These are phyloP conservation scores for Salvelinus fontinalis DNA, from an alignment of 2,113 vertebrate genomes.

Conservation along the genomic window DNA sequence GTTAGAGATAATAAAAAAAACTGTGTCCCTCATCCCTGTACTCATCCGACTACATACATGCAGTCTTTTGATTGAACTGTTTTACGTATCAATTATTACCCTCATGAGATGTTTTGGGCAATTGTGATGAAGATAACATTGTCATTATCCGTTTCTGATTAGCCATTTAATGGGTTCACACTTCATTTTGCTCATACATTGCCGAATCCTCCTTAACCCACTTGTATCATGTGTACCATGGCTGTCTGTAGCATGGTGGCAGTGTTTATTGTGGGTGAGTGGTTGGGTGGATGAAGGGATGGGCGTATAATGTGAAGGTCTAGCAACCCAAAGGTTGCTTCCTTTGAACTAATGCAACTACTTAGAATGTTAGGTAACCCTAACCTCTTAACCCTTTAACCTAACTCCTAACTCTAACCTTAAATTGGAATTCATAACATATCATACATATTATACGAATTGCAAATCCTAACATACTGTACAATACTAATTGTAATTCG, in stretches of 20 bases:
- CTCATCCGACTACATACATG: neutral
- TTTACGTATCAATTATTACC: slow-evolving; percentile 15
- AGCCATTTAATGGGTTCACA: slow-evolving; percentile 63
- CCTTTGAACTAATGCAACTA: neutral
- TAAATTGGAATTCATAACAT: no score
- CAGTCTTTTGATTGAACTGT: slow-evolving; percentile 16
- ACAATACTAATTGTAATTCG: no score
- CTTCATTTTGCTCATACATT: slow-evolving; percentile 63
- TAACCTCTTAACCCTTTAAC: no score
- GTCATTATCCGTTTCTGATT: slow-evolving; percentile 57
- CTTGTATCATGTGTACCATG: slow-evolving; percentile 41
- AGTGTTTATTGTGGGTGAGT: neutral
- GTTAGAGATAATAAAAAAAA: neutral
- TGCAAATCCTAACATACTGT: no score
- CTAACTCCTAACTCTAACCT: no score
- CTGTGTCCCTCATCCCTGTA: no score
- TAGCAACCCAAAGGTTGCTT: no score
- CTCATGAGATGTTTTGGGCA: neutral
- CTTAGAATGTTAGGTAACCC: no score
- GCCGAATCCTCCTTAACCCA: slow-evolving; percentile 29
- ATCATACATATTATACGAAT: no score
- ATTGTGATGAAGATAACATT: slow-evolving; percentile 45
- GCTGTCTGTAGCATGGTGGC: neutral
- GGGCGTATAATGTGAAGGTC: no score
- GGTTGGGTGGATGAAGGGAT: neutral